Base-by-base conservation (phyloP, 2,888 invertebrate species). In the Lucinisca nassula region DNA sequence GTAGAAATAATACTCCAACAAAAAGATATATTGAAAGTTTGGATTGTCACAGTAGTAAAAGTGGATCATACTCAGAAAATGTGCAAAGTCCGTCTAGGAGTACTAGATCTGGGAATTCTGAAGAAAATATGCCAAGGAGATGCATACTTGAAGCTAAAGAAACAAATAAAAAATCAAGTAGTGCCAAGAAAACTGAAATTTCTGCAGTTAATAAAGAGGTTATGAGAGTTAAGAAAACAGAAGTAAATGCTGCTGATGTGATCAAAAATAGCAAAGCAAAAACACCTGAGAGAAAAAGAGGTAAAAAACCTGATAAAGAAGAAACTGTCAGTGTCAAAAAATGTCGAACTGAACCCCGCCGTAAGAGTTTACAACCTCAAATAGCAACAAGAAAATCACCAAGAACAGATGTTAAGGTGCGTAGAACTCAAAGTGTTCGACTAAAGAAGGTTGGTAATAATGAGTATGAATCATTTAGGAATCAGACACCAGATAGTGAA, bases 401-500 rank as follows among this genome's bases (percentile, higher is more conserved):
- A 1, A 88, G 81, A 78, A 80, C 84, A 12, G 90, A 91, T 21
- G 58, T 40, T 0, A 89, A 90, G 67, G 83, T 87, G 21, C 67
- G 84, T 4, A 51, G 85, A 61, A 90, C 87, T 27, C 89, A 90
- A 30, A 92, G 89, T 79, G 92, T 93, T 1, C 58, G 84, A 21
- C 55, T 93, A 17, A 90, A 85, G 27, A 87, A 83, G 72, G 58
- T 91, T 1, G 90, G 91, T 0, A 88, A 87, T 21, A 80, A 85
- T 55, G 79, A 89, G 21, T 93, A 92, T 72, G 80, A 86, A 61
- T 91, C 93, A 1, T 90, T 90, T 37, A 88, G 93, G 75, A 90
- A 93, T 40, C 87, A 88, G 38, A 93, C 93, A 4, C 93, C 93
- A 10, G 92, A 92, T 32, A 91, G 88, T 74, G 82, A 77, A 0